Base-by-base conservation (phyloP, 37 sponge, comb jelly and placozoan genomes). In the Dysidea cf. avara region DNA sequence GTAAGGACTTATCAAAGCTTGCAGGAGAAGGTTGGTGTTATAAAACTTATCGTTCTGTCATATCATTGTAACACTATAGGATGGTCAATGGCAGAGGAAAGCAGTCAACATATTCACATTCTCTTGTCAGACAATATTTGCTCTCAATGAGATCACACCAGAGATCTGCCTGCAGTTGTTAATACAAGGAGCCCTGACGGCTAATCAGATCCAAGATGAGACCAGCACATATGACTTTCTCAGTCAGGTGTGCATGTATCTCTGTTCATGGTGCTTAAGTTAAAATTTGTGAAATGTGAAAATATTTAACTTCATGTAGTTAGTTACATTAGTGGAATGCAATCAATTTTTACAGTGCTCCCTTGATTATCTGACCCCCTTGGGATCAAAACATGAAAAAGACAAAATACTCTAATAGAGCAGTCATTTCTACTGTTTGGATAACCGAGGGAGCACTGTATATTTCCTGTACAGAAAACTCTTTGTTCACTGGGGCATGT, bases 201-300 rank as follows among this genome's bases (percentile, higher is more conserved):
- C 96, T 39, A 91, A 99, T 67, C 77, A 72, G 30, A 79, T 95
- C 26, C 77, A 64, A 18, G 54, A 61, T 13, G 99, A 99, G 79
- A 95, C 87, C 32, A 83, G 89, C 18, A 87, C 96, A 2, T 99
- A 99, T 63, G 99, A 99, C 74, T 99, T 93, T 62, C 56, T 99
- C 56, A 94, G 81, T 33, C 95, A 94, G 74, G 95, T 94, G 31
- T 12, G 67, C 11, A 34, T 31, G 57, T 29, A 35, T 31, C 24
- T 30, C 28, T 64, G 36, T 39, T 12, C 21, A 7, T n/a, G 30
- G 31, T 31, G 66, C 2, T 21, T 75, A 43, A 9, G 43, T 26
- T 59, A 28, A 14, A 46, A 3, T 51, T 37, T 69, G n/a, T n/a
- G n/a, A n/a, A n/a, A n/a, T n/a, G n/a, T n/a, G n/a, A n/a, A n/a